Evolutionary conservation across 2,113 vertebrate species (phyloP).

Genomic region (Malurus alboscapulatus): DNA sequence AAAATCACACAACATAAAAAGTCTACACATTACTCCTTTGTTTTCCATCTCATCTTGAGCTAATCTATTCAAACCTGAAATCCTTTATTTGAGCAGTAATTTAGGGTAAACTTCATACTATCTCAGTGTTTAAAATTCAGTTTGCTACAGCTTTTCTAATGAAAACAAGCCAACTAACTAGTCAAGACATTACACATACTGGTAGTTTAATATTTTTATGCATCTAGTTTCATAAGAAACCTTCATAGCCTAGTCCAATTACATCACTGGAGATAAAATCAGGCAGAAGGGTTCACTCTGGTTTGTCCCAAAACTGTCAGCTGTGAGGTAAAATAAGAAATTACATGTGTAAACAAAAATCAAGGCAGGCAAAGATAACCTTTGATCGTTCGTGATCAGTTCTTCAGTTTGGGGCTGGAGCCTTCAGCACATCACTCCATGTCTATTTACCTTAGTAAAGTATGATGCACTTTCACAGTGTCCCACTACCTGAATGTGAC

Average conservation of each 20-base stretch:
- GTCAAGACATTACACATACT: background rate
- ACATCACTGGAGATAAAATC: background rate
- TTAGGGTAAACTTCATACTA: background rate
- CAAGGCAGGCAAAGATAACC: background rate
- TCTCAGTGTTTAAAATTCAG: background rate
- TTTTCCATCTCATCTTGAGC: background rate
- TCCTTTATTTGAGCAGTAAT: background rate
- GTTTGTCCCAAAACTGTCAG: background rate
- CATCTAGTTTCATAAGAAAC: background rate
- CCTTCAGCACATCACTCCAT: background rate
- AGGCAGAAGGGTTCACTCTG: background rate
- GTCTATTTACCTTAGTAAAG: background rate
- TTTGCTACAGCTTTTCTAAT: fast-evolving
- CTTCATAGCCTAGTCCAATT: background rate
- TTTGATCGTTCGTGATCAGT: background rate
- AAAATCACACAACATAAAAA: background rate
- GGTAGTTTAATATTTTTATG: background rate
- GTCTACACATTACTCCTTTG: background rate
- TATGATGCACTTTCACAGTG: background rate
- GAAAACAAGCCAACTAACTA: background rate
- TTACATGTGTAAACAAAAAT: background rate
- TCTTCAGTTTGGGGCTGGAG: background rate
- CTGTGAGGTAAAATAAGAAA: background rate
- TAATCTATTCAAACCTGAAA: background rate
- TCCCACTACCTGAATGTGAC: background rate